These are phyloP conservation scores for Aradophagus sp. DNA, from an alignment of 1,140 invertebrate genomes.

Conservation along the genomic window DNA sequence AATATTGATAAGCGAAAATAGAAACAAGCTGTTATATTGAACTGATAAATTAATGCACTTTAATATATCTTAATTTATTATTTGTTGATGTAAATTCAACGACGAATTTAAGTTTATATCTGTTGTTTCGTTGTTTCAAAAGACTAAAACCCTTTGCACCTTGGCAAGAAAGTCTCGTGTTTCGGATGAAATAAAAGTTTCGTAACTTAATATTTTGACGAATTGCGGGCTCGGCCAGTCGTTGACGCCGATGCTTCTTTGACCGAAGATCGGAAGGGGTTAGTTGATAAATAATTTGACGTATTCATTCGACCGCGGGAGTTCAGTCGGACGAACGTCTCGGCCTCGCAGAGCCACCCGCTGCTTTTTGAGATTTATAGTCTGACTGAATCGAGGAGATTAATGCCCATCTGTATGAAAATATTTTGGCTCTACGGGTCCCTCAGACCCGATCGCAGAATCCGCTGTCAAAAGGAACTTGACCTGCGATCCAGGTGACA, in stretches of 20 bases:
- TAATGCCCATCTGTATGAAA: constrained; percentile 45
- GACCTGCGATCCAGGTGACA: constrained; percentile 55
- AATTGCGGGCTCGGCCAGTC: constrained; percentile 12
- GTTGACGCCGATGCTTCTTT: constrained; percentile 1
- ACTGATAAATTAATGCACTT: no score
- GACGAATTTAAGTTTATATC: no score
- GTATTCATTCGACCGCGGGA: constrained; percentile 40
- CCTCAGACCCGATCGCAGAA: constrained; percentile 41
- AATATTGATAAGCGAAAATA: no score
- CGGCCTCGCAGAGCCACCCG: constrained; percentile 21
- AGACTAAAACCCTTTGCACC: no score
- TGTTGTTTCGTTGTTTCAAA: neutral
- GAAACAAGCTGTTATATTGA: no score
- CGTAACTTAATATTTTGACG: constrained; percentile 42
- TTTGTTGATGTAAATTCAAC: no score
- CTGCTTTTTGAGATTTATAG: constrained; percentile 40
- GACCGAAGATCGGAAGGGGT: constrained; percentile 31
- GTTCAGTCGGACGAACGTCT: constrained; percentile 41
- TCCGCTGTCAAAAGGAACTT: constrained; percentile 38
- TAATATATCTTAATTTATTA: no score
- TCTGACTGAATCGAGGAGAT: constrained; percentile 36
- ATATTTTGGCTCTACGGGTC: constrained; percentile 19
- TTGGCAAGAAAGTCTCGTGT: constrained; percentile 10
- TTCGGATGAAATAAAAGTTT: neutral
- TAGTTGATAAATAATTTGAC: constrained; percentile 52